These are phyloP conservation scores for Pandemis cinnamomeana DNA, from an alignment of 2,888 invertebrate species.

Conservation along the genomic window DNA sequence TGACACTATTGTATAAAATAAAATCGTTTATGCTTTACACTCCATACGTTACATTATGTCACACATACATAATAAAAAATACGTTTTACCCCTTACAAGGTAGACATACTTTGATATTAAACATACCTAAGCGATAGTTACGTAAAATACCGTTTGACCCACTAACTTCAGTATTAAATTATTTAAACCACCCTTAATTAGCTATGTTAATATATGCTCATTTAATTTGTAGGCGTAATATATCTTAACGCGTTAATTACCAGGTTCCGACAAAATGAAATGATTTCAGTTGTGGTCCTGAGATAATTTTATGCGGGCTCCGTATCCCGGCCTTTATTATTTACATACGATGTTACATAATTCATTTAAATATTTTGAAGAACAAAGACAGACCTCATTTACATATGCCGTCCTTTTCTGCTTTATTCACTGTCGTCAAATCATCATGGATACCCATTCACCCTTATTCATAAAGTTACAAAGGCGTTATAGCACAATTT, in stretches of 20 bases:
- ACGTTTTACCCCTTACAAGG: no score
- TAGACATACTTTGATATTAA: no score
- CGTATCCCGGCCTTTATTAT: constrained; percentile 15
- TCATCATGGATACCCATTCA: not conserved
- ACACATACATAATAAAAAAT: no score
- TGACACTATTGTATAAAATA: not conserved
- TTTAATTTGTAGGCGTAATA: constrained; percentile 17
- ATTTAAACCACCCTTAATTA: constrained; percentile 10
- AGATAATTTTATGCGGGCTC: constrained; percentile 32
- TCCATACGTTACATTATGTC: no score
- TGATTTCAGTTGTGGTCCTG: constrained; percentile 30
- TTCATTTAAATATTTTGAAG: constrained; percentile 37
- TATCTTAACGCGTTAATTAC: constrained; percentile 31
- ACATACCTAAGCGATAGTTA: not conserved
- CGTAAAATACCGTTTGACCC: not conserved
- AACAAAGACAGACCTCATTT: constrained; percentile 26
- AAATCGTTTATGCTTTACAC: not conserved
- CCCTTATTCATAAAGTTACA: no score
- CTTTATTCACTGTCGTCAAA: constrained; percentile 1
- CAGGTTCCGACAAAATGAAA: constrained; percentile 33
- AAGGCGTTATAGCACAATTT: no score
- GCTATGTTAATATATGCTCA: constrained; percentile 22
- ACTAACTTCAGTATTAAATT: constrained; percentile 1
- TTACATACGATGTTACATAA: constrained; percentile 18
- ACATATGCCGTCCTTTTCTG: constrained; percentile 16